These are phyloP conservation scores for Garrulus glandarius DNA, from an alignment of 2,797 vertebrate species.

Conservation along the genomic window DNA sequence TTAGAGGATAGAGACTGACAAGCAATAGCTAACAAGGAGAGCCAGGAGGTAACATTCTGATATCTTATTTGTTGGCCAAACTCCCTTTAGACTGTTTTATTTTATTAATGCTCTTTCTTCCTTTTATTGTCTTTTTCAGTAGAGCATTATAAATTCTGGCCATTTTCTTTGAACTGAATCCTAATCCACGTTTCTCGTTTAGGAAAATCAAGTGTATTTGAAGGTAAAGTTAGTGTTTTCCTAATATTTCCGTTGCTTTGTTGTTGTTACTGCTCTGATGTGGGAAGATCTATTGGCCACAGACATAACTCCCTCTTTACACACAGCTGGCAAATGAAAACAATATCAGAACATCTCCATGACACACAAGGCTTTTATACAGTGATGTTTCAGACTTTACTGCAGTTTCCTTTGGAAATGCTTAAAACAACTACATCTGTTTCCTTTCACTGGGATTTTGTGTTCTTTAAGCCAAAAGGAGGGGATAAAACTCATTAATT, in stretches of 20 bases:
- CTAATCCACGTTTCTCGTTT: conserved; percentile 53
- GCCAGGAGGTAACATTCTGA: neutral
- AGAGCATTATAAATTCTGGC: conserved; percentile 23
- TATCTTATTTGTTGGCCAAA: neutral
- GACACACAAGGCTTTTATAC: conserved; percentile 60
- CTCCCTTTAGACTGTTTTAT: neutral
- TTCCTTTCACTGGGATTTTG: conserved; percentile 76
- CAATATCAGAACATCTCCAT: conserved; percentile 66
- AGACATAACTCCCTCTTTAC: conserved; percentile 57
- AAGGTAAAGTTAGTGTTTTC: conserved; percentile 37
- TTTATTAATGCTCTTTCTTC: conserved; percentile 32
- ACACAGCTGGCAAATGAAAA: conserved; percentile 66
- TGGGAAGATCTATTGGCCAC: conserved; percentile 59
- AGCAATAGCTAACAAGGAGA: neutral
- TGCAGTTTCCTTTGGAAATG: conserved; percentile 74
- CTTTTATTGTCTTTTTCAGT: conserved; percentile 45
- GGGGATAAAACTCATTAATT: conserved; percentile 71
- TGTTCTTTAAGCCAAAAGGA: conserved; percentile 70
- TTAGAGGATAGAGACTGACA: neutral
- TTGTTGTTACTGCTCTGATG: conserved; percentile 51
- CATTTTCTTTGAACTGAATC: conserved; percentile 55
- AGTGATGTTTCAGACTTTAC: conserved; percentile 58
- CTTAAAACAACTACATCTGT: conserved; percentile 75
- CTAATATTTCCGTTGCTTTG: conserved; percentile 50
- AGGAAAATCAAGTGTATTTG: conserved; percentile 48